These are phyloP conservation scores for Drosophila kuntzei DNA, from an alignment of 2,888 invertebrate genomes.

Conservation along the genomic window DNA sequence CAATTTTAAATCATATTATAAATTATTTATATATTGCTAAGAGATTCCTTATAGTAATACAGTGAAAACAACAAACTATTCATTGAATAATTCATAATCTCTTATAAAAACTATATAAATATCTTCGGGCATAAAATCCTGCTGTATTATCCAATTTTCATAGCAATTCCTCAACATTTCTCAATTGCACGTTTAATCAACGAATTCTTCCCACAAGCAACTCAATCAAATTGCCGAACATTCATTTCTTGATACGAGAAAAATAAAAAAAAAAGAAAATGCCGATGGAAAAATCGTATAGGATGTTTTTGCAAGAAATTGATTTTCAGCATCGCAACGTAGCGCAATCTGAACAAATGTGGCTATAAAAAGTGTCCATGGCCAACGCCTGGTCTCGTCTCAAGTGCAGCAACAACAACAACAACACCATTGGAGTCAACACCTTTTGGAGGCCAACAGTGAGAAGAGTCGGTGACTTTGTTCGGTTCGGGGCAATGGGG, in stretches of 20 bases:
- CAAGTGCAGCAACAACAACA: slow-evolving; percentile 42
- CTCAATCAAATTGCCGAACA: slow-evolving; percentile 51
- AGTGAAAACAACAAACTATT: too few species aligned
- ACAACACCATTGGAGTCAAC: slow-evolving; percentile 32
- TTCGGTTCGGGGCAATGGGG: slow-evolving; percentile 15
- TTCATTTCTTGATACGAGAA: slow-evolving; percentile 26
- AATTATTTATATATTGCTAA: too few species aligned
- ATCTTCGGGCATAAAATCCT: not conserved
- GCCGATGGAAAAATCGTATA: slow-evolving; percentile 14
- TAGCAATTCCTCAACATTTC: slow-evolving; percentile 3
- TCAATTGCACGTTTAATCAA: slow-evolving; percentile 38
- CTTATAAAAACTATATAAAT: not conserved
- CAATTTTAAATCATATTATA: too few species aligned
- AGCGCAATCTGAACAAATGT: slow-evolving; percentile 62
- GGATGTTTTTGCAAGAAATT: slow-evolving; percentile 60
- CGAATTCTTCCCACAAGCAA: slow-evolving; percentile 41
- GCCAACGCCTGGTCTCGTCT: slow-evolving; percentile 42
- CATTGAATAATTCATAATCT: not conserved
- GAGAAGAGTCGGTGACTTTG: slow-evolving; percentile 19
- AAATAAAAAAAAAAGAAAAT: slow-evolving; percentile 9
- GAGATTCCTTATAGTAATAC: too few species aligned
- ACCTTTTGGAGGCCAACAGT: slow-evolving; percentile 32
- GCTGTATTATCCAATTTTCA: not conserved
- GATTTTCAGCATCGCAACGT: slow-evolving; percentile 66
- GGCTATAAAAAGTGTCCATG: slow-evolving; percentile 73